These are phyloP conservation scores for Myodes glareolus DNA, from an alignment of 2,113 vertebrate genomes.

Conservation along the genomic window DNA sequence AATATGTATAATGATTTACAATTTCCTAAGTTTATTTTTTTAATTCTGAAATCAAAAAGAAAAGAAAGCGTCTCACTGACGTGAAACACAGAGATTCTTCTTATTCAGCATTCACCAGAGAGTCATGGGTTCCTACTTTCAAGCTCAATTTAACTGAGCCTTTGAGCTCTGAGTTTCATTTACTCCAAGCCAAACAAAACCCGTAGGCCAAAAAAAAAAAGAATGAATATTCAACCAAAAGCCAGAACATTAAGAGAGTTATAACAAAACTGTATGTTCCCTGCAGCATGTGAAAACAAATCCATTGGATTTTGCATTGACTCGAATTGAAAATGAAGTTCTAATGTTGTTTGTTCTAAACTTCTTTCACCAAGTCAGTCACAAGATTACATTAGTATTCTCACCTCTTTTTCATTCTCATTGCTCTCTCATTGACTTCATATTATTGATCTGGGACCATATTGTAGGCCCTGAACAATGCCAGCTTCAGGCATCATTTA, in stretches of 20 bases:
- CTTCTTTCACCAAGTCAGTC: neutral
- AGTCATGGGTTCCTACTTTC: constrained; percentile 60
- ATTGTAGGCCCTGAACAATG: neutral
- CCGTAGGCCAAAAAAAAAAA: neutral
- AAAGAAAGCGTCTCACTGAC: neutral
- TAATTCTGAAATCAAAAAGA: constrained; percentile 26
- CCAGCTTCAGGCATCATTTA: neutral
- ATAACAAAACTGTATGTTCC: constrained; percentile 1
- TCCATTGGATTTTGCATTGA: neutral
- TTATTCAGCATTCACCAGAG: neutral
- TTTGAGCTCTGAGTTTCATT: constrained; percentile 66
- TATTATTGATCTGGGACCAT: constrained; percentile 17
- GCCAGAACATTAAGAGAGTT: neutral
- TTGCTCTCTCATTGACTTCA: constrained; percentile 3
- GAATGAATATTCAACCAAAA: neutral
- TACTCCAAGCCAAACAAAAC: constrained; percentile 71
- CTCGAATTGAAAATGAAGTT: constrained; percentile 50
- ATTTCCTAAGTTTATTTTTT: neutral
- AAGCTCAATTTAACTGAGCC: constrained; percentile 73
- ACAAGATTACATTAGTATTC: neutral
- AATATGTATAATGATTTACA: neutral
- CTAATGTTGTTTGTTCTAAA: constrained; percentile 21
- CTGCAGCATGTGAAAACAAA: neutral
- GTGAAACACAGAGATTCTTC: neutral
- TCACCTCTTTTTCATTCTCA: neutral